Base-by-base conservation (phyloP, 2,888 invertebrate species). In the Cotesia congregata region DNA sequence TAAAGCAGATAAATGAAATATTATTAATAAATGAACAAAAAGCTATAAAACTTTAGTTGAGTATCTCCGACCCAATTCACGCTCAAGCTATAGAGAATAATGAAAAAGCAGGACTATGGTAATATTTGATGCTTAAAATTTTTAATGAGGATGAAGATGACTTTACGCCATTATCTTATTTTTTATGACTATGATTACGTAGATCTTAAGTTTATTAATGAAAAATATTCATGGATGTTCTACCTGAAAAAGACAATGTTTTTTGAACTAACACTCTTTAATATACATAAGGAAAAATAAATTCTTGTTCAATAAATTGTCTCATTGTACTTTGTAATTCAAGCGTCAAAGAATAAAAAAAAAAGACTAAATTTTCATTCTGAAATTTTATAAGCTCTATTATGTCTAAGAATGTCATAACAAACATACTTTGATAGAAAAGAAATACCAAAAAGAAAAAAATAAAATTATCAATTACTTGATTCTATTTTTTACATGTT, bases 11-110 rank as follows among this genome's bases (percentile, higher is more conserved):
- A 64, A 72, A 64, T 75, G n/a, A 67, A 59, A 50, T 39, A 73
- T n/a, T 17, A 76, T 64, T 12, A 64, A 71, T 67, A 50, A 38
- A 72, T 75, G 61, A 72, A 64, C 30, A 30, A 71, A 78, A 40
- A 75, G 79, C 77, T 77, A 50, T 50, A 12, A 12, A 50, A 12
- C 50, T 50, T 78, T 30, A 74, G 77, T 50, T 30, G 79, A 83
- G 85, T 81, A 82, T 85, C 86, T 85, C 84, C 85, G 85, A 85
- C 86, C 86, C 86, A 82, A 83, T 86, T 84, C 80, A 80, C 82
- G 79, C 80, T 69, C 30, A 76, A 62, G 62, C 62, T 62, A 62
- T 50, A 12, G 0, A 50, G 12, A 50, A 50, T 50, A 62, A 62
- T 20, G 15, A 62, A 20, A 17, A 62, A 62, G 3, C 20, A 62